A percentile compares a stretch with the other conserved stretches of the same genome.
These are phyloP conservation scores for Drosophila antonietae DNA, from an alignment of 2,888 invertebrate genomes.

Conservation along the genomic window DNA sequence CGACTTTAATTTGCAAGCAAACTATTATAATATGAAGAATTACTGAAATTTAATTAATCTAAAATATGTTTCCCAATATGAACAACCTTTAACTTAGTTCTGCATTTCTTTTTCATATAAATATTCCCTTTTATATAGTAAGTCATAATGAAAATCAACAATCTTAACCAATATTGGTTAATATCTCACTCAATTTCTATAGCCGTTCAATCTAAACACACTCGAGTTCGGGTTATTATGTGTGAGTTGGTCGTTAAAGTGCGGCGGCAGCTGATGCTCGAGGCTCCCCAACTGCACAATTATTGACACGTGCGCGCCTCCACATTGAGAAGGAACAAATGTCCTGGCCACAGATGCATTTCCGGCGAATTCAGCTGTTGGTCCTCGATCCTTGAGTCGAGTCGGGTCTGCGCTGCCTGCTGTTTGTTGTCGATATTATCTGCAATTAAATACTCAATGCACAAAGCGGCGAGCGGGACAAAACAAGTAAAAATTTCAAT, in stretches of 20 bases:
- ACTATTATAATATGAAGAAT: background rate
- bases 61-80: no score
- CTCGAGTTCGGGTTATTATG: background rate
- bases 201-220: background rate
- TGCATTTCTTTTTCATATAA: no score
- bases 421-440: slow-evolving; percentile 79
- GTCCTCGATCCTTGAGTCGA: slow-evolving; percentile 25
- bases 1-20: background rate
- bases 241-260: background rate
- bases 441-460: slow-evolving; percentile 81
- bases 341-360: slow-evolving; percentile 68
- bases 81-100: no score
- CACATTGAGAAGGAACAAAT: slow-evolving; percentile 39
- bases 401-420: slow-evolving; percentile 31
- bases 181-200: background rate
- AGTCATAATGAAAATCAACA: background rate
- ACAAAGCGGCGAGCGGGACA: slow-evolving; percentile 67
- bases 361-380: slow-evolving; percentile 75
- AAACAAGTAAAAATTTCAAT: slow-evolving; percentile 80
- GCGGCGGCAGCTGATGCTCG: slow-evolving; percentile 63
- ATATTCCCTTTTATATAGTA: background rate
- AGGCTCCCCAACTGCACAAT: slow-evolving; percentile 66
- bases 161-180: no score
- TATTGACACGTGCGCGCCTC: slow-evolving; percentile 76
- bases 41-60: no score